Conservation (phyloP, 1,140 invertebrate species). For the Aporrectodea caliginosa region DNA sequence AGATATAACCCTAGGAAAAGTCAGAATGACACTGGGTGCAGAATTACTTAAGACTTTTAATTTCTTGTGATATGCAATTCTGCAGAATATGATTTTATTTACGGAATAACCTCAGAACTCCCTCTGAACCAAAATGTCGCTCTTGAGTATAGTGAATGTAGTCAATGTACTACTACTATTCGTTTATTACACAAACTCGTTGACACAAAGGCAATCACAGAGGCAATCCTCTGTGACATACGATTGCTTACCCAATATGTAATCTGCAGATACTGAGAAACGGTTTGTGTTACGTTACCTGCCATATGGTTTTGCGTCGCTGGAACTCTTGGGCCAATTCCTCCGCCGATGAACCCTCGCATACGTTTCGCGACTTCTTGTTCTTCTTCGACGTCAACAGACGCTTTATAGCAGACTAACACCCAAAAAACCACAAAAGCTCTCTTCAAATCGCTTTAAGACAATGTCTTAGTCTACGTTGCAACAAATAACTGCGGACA, state of each 20-base stretch:
- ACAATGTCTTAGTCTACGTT: too few species aligned
- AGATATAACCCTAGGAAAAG: background rate
- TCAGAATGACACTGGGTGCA: background rate
- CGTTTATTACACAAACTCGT: too few species aligned
- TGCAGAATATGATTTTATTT: background rate
- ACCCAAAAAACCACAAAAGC: too few species aligned
- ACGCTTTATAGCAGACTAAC: constrained; percentile 24
- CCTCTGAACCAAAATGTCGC: background rate
- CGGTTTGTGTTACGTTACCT: background rate
- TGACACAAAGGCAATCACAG: too few species aligned
- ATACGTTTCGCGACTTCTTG: constrained; percentile 9
- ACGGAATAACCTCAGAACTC: background rate
- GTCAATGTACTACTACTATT: background rate
- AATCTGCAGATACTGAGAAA: background rate
- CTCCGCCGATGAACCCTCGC: background rate
- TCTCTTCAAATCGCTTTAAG: too few species aligned
- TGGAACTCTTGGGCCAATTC: background rate
- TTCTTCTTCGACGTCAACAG: constrained; percentile 26
- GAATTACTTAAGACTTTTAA: background rate
- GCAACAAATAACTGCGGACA: too few species aligned
- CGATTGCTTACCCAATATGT: too few species aligned
- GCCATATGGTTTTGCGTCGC: constrained; percentile 5
- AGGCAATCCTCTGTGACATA: too few species aligned
- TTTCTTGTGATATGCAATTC: background rate
- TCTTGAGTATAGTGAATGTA: background rate